Base-by-base conservation (phyloP, 2,113 vertebrate genomes). In the Pachycephala philippinensis region DNA sequence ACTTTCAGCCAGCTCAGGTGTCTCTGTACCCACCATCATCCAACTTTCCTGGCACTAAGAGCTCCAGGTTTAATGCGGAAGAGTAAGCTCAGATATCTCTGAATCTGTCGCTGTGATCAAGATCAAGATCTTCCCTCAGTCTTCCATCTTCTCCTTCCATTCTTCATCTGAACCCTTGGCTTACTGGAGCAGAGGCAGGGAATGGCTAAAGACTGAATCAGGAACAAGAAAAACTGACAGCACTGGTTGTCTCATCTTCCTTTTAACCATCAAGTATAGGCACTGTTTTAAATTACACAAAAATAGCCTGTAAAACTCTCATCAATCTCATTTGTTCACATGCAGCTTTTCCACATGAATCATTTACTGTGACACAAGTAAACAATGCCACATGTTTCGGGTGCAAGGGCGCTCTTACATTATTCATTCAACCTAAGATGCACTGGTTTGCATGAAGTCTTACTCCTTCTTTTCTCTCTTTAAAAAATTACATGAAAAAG, bases 291-390 rank as follows among this genome's bases (percentile, higher is more conserved):
- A 92, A 93, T 95, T 95, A 94, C 79, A 64, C 20, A 90, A 93
- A 97, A 97, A 92, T 85, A 95, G 94, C 89, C 80, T 92, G 64
- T 68, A 95, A 75, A 91, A 87, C 57, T 84, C 88, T 94, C 97
- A 74, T 96, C 94, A 61, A 53, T 97, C 94, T 93, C 90, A 90
- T 82, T 95, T 94, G 94, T 87, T 95, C 84, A 91, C 78, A 77
- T 72, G 83, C 92, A 97, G 69, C 84, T 96, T 97, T 97, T 97
- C 90, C 90, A 95, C 83, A 96, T 96, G 97, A 95, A 98, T 96
- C 89, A 95, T 95, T 96, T 90, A 84, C 83, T 93, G 87, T 95
- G 95, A 96, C 87, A n/a, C 30, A 12, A 93, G 89, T 91, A 98
- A 98, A 97, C 94, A 98, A 95, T 93, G 95, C 92, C 98, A 96